phyloP scores from a whole-genome alignment of 2,888 invertebrate genomes.

The Dioctria rufipes region DNA sequence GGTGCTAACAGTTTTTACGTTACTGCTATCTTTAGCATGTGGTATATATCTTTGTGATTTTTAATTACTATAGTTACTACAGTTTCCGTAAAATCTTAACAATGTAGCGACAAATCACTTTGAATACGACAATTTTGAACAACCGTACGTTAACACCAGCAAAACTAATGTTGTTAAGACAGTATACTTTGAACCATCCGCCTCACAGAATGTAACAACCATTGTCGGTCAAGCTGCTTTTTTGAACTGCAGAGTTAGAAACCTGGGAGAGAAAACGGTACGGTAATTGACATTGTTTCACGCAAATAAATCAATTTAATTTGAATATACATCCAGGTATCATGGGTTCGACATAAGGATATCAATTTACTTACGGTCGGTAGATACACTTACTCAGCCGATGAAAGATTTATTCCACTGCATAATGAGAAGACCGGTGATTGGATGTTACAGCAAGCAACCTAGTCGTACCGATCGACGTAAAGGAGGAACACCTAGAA shows the following conservation, averaged over 20 bases:
- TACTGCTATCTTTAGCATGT: slow-evolving; percentile 29
- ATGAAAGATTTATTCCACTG: slow-evolving; percentile 61
- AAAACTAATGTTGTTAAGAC: slow-evolving; percentile 47
- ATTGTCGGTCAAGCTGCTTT: slow-evolving; percentile 87
- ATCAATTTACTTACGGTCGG: slow-evolving; percentile 62
- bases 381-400: slow-evolving; percentile 62
- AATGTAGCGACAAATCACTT: slow-evolving; percentile 25
- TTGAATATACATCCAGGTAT: slow-evolving; percentile 57
- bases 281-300: no score
- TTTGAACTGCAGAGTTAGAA: slow-evolving; percentile 85
- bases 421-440: slow-evolving; percentile 61
- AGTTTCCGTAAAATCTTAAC: background rate
- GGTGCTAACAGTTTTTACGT: slow-evolving; percentile 1
- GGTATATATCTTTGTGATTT: background rate
- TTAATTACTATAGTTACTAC: background rate
- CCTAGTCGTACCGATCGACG: no score
- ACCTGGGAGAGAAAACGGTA: slow-evolving; percentile 87
- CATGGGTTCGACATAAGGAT: slow-evolving; percentile 62
- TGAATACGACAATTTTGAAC: slow-evolving; percentile 41
- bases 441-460: slow-evolving; percentile 62
- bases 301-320: background rate
- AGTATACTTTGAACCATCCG: slow-evolving; percentile 60
- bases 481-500: no score
- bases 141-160: slow-evolving; percentile 3
- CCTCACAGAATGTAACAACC: slow-evolving; percentile 80